Percentiles rank a stretch among this genome's conserved stretches.
phyloP scores from a whole-genome alignment of 1,140 invertebrate genomes.

The Conopomorpha cramerella region DNA sequence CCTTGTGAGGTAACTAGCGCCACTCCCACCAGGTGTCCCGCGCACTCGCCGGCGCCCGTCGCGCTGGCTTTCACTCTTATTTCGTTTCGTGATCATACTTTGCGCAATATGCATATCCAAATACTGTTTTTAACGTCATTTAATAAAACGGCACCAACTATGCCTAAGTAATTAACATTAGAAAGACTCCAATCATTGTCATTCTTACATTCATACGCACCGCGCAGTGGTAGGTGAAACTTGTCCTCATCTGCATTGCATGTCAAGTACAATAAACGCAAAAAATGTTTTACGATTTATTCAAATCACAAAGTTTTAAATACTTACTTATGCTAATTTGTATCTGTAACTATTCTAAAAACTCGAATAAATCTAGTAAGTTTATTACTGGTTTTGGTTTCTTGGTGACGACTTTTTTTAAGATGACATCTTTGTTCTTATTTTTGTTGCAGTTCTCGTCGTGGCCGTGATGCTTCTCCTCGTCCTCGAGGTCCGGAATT shows the following conservation, averaged over 20 bases:
- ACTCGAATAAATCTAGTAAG: slow-evolving; percentile 48
- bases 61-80: background rate
- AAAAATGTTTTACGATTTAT: too few relatives aligned
- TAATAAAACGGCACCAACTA: too few relatives aligned
- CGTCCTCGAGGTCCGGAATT: slow-evolving; percentile 23
- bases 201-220: too few relatives aligned
- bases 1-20: background rate
- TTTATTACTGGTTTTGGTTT: slow-evolving; percentile 31
- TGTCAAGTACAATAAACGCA: too few relatives aligned
- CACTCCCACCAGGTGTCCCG: background rate
- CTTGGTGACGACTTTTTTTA: slow-evolving; percentile 46
- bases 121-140: too few relatives aligned
- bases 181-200: too few relatives aligned
- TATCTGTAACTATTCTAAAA: slow-evolving; percentile 30
- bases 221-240: too few relatives aligned
- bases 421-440: slow-evolving; percentile 24
- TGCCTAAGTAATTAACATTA: too few relatives aligned
- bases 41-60: background rate
- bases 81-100: background rate
- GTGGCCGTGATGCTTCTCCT: slow-evolving; percentile 22
- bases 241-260: too few relatives aligned
- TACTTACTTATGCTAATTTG: too few relatives aligned
- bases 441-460: slow-evolving; percentile 28
- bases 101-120: background rate
- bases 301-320: too few relatives aligned